phyloP scores from a whole-genome alignment of 2,888 invertebrate species.

The Temnothorax unifasciatus region DNA sequence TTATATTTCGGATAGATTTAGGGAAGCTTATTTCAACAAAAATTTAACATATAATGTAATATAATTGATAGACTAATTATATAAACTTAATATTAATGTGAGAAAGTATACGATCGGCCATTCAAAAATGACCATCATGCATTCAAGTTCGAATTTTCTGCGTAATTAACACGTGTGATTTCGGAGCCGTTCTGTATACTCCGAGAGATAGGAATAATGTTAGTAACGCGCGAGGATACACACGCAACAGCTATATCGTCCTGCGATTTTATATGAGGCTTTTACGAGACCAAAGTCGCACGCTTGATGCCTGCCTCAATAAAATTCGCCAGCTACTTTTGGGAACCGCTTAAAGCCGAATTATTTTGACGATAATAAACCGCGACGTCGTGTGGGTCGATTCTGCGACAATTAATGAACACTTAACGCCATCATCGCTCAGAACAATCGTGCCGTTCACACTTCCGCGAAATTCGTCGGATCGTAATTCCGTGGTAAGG shows the following conservation, averaged over 20 bases:
- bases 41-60: neutral
- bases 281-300: constrained; percentile 76
- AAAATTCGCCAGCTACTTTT: constrained; percentile 66
- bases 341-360: constrained; percentile 53
- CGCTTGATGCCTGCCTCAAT: constrained; percentile 69
- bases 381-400: neutral
- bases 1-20: neutral
- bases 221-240: constrained; percentile 44
- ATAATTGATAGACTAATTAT: neutral
- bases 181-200: neutral
- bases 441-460: constrained; percentile 9
- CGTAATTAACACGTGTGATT: neutral
- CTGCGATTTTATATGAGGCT: constrained; percentile 78
- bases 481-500: neutral
- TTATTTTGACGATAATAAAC: constrained; percentile 56
- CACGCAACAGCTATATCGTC: constrained; percentile 72
- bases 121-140: neutral
- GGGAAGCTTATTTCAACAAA: neutral
- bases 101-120: neutral
- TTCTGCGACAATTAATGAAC: constrained; percentile 31
- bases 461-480: neutral
- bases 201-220: neutral
- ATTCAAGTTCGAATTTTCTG: neutral
- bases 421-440: constrained; percentile 27
- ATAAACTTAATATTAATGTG: neutral